Evolutionary conservation across 2,888 invertebrate species (phyloP).

Genomic region (Thera britannica): DNA sequence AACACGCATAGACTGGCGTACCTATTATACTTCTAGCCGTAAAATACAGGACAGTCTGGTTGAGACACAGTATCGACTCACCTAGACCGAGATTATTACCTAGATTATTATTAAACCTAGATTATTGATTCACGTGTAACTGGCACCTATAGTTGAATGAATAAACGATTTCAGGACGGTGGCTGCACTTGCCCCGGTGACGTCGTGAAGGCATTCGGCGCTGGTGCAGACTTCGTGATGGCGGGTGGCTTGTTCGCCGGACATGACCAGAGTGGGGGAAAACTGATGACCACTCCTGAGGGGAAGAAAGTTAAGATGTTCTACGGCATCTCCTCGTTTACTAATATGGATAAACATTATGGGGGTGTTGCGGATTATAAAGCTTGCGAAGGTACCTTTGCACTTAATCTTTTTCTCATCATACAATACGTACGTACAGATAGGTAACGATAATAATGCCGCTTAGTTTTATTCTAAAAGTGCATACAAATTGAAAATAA

Average conservation of each 20-base stretch:
- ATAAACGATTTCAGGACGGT: conserved; percentile 87
- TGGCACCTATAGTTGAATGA: too few species aligned
- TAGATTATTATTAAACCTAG: too few species aligned
- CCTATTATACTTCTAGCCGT: too few species aligned
- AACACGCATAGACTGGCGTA: too few species aligned
- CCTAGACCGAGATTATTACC: too few species aligned
- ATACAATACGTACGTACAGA: too few species aligned
- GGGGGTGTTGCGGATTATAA: conserved; percentile 87
- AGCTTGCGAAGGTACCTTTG: conserved; percentile 91
- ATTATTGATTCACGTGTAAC: too few species aligned
- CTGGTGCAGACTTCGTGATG: conserved; percentile 98
- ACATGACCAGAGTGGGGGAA: conserved; percentile 96
- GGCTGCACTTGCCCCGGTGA: conserved; percentile 97
- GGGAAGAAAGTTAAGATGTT: conserved; percentile 94
- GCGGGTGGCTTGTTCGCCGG: conserved; percentile 96
- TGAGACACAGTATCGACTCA: too few species aligned
- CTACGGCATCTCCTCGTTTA: conserved; percentile 96
- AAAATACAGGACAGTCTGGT: too few species aligned
- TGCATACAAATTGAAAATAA: too few species aligned
- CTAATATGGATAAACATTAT: conserved; percentile 95
- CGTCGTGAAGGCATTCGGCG: conserved; percentile 97
- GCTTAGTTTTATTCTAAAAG: too few species aligned
- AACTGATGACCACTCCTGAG: conserved; percentile 87
- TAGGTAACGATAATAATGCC: too few species aligned
- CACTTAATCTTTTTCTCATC: neutral